Percentiles rank a stretch among this genome's conserved stretches.
phyloP scores from a whole-genome alignment of 2,888 invertebrate genomes.

The Ophion obscuratus region DNA sequence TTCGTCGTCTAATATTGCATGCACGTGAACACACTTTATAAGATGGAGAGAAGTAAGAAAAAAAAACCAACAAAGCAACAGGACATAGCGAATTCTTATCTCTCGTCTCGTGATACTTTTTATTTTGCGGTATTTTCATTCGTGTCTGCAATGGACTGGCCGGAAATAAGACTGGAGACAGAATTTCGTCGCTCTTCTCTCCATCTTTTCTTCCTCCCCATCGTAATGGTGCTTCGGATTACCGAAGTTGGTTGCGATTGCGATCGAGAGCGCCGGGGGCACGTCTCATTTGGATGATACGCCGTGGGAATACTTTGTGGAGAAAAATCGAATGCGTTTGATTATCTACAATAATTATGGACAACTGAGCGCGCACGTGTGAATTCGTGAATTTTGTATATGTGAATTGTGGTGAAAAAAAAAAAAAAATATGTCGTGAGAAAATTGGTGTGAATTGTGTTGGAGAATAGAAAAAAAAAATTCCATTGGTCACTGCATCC shows the following conservation, averaged over 20 bases:
- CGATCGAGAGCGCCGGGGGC: conserved; percentile 16
- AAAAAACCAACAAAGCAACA: conserved; percentile 17
- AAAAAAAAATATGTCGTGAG: neutral
- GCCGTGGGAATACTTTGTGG: neutral
- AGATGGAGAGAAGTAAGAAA: conserved; percentile 42
- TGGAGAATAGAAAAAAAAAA: neutral
- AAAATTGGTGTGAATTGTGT: neutral
- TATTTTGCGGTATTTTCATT: conserved; percentile 17
- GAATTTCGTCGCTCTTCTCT: neutral
- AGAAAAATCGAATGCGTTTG: neutral
- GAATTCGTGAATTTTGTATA: neutral
- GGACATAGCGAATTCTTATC: conserved; percentile 25
- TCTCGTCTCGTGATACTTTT: conserved; percentile 8
- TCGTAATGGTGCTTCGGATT: neutral
- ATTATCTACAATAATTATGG: neutral
- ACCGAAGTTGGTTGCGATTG: neutral
- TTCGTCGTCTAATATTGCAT: conserved; percentile 79
- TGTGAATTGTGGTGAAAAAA: neutral
- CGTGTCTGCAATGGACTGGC: conserved; percentile 72
- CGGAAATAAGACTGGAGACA: conserved; percentile 69
- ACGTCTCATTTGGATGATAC: neutral
- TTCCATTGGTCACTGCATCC: neutral
- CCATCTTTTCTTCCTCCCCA: neutral
- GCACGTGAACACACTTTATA: conserved; percentile 78
- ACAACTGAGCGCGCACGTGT: neutral